These are phyloP conservation scores for Falco cherrug DNA, from an alignment of 2,797 vertebrate species.

Conservation along the genomic window DNA sequence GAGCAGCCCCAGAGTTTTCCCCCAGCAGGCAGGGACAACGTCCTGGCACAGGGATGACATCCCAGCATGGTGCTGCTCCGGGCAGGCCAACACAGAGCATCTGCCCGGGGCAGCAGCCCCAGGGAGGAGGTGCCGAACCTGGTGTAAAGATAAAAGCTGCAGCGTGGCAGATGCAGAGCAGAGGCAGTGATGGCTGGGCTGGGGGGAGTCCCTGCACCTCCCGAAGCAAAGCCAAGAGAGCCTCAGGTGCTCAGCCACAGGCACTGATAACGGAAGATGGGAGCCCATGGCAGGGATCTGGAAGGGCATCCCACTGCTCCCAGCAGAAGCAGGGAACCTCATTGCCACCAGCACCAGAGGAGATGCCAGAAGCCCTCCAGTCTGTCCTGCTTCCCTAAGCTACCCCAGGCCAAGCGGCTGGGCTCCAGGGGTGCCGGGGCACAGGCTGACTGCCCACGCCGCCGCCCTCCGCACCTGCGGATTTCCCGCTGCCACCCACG, in stretches of 20 bases:
- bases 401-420: not conserved
- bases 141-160: not conserved
- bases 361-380: not conserved
- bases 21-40: not conserved
- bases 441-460: not conserved
- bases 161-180: not conserved
- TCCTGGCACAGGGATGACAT: not conserved
- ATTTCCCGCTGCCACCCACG: not conserved
- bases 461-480: not conserved
- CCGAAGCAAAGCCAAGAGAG: not conserved
- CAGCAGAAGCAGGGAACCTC: not conserved
- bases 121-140: not conserved
- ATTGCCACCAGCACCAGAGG: not conserved
- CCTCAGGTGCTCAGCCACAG: not conserved
- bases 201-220: not conserved
- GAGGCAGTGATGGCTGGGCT: not conserved
- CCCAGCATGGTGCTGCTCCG: fast-evolving
- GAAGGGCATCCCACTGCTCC: not conserved
- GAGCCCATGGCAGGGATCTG: not conserved
- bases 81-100: not conserved
- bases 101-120: not conserved
- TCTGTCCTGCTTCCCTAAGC: not conserved
- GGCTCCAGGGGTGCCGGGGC: not conserved
- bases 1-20: not conserved
- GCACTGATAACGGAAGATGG: not conserved